Conservation (phyloP, 2,888 invertebrate species). For the Amphipyra tragopoginis region DNA sequence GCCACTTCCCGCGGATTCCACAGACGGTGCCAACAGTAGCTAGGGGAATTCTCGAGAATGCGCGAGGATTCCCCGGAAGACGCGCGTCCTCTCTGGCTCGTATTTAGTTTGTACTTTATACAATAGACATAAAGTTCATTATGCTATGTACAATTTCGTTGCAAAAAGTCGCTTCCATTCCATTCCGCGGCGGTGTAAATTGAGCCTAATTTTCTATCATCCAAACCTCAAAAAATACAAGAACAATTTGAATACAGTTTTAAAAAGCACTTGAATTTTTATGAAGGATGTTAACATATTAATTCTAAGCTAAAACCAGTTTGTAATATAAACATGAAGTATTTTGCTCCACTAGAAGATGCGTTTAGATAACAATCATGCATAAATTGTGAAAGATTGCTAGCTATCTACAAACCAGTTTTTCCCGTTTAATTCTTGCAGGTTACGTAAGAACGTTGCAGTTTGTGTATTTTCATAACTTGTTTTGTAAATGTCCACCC, state of each 20-base stretch:
- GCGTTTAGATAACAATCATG: slow-evolving; percentile 36
- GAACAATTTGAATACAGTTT: not conserved
- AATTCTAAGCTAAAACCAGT: slow-evolving; percentile 10
- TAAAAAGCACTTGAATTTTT: not conserved
- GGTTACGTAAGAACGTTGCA: slow-evolving; percentile 4
- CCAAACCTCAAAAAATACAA: not conserved
- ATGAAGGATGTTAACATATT: not conserved
- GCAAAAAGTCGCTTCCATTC: no score
- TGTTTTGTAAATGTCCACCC: slow-evolving; percentile 9
- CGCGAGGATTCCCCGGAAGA: no score
- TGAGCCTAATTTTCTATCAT: no score
- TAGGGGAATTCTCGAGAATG: no score
- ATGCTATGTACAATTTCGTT: no score
- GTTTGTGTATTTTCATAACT: slow-evolving; percentile 26
- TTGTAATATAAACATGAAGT: slow-evolving; percentile 20
- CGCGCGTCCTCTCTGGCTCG: no score
- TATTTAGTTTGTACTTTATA: no score
- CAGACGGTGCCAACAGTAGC: no score
- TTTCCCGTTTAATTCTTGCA: slow-evolving; percentile 26
- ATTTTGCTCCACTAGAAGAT: slow-evolving; percentile 23
- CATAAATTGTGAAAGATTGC: slow-evolving; percentile 40
- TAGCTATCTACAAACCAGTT: slow-evolving; percentile 23
- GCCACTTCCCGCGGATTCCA: no score
- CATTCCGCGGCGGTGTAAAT: no score
- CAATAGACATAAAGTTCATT: no score